A percentile compares a stretch with the other conserved stretches of the same genome.
Evolutionary conservation across 2,888 invertebrate genomes (phyloP).

Genomic region (Pimpla rufipes): DNA sequence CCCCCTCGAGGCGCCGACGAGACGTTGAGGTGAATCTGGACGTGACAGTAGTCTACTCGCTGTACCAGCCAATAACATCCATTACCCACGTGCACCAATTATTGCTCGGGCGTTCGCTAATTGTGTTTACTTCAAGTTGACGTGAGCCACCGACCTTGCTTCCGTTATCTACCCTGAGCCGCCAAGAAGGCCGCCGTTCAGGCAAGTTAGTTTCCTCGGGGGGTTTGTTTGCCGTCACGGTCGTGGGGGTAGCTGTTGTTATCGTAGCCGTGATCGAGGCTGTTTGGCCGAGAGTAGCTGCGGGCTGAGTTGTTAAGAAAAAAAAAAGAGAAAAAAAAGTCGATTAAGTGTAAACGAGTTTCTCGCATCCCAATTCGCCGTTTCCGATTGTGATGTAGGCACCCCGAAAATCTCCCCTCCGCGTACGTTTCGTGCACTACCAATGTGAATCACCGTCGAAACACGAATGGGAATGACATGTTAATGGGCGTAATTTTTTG

Average conservation of each 20-base stretch:
- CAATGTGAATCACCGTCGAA: slow-evolving; percentile 27
- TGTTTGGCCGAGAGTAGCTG: slow-evolving; percentile 83
- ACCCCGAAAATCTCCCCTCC: no score
- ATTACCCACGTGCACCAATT: slow-evolving; percentile 81
- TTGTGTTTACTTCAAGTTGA: slow-evolving; percentile 77
- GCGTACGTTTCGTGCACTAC: slow-evolving; percentile 13
- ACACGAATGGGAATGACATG: slow-evolving; percentile 57
- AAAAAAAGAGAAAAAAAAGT: slow-evolving; percentile 59
- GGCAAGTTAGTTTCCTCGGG: slow-evolving; percentile 85
- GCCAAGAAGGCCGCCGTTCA: slow-evolving; percentile 96
- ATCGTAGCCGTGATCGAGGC: slow-evolving; percentile 87
- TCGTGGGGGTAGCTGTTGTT: slow-evolving; percentile 86
- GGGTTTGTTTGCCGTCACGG: slow-evolving; percentile 85
- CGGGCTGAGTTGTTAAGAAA: slow-evolving; percentile 80
- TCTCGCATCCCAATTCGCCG: slow-evolving; percentile 55
- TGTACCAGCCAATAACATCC: slow-evolving; percentile 77
- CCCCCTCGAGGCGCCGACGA: slow-evolving; percentile 18
- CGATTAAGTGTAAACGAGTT: slow-evolving; percentile 65
- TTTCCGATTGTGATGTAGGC: slow-evolving; percentile 32
- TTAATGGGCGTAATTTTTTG: slow-evolving; percentile 41
- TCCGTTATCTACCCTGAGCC: slow-evolving; percentile 95
- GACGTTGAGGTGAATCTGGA: slow-evolving; percentile 49
- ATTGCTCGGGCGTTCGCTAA: slow-evolving; percentile 74
- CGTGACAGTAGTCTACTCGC: slow-evolving; percentile 71
- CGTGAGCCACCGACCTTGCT: slow-evolving; percentile 90